Percentiles rank a stretch among this genome's conserved stretches.
Evolutionary conservation across 1,140 invertebrate species (phyloP).

Genomic region (Globodera ellingtonae): DNA sequence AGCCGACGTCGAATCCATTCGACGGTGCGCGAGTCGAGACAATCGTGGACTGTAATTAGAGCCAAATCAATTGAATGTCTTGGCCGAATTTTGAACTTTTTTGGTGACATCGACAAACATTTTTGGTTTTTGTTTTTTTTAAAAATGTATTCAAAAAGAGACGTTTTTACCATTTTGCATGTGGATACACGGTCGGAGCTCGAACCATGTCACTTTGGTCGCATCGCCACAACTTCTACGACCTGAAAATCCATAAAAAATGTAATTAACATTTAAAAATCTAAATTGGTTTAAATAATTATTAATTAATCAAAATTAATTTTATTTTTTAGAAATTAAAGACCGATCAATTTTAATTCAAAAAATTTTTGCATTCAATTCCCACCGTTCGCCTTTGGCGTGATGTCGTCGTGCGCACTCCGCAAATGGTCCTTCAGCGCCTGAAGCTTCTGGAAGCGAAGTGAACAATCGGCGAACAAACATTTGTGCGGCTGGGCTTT

Average conservation of each 20-base stretch:
- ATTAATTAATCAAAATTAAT: too few relatives aligned
- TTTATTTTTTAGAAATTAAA: too few relatives aligned
- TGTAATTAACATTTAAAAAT: too few relatives aligned
- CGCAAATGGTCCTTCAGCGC: constrained; percentile 22
- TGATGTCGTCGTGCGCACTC: constrained; percentile 4
- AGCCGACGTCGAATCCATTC: constrained; percentile 7
- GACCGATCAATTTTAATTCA: too few relatives aligned
- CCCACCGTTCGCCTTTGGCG: not conserved
- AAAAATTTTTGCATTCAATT: not conserved
- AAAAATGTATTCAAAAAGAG: not conserved
- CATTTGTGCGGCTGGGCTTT: constrained; percentile 20
- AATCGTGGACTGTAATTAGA: constrained; percentile 14
- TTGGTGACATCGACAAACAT: not conserved
- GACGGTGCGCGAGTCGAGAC: constrained; percentile 6
- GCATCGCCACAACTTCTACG: not conserved
- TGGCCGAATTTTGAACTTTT: not conserved
- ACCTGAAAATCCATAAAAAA: not conserved
- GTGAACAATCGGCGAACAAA: constrained; percentile 13
- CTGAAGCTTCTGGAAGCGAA: constrained; percentile 10
- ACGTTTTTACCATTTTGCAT: constrained; percentile 1
- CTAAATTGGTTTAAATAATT: too few relatives aligned
- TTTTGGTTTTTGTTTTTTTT: not conserved
- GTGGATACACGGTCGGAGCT: constrained; percentile 14
- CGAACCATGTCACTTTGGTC: constrained; percentile 12
- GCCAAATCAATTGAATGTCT: not conserved